Base-by-base conservation (phyloP, 2,113 vertebrate species). In the Gila orcuttii region DNA sequence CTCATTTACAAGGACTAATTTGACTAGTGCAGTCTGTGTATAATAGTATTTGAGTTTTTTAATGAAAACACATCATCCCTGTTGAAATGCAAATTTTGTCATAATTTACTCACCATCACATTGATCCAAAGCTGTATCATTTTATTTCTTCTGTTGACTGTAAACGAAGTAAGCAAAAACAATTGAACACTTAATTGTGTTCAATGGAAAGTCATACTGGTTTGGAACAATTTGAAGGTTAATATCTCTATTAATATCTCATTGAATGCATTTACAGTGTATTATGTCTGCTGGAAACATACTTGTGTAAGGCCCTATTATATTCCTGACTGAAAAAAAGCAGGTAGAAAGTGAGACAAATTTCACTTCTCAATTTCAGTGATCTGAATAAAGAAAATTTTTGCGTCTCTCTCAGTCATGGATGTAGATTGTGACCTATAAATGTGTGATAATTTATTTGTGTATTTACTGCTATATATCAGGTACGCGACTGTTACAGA, bases 351-450 rank as follows among this genome's bases (percentile, higher is more conserved):
- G 85, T 59, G 75, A 88, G 59, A 89, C 55, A 82, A 91, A 88
- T 91, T 91, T 92, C 89, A 91, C 87, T 90, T 92, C 90, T 91
- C 84, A 31, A 80, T 91, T 92, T 88, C 47, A 88, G 88, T 82
- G 79, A 90, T 90, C 85, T 87, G 77, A 87, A 87, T 68, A 83
- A 82, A 86, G 57, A 79, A 21, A 55, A 68, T 59, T 79, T 15
- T 83, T 68, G 21, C 36, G 60, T 50, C 73, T 33, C n/a, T 50
- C 55, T 82, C 50, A 71, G 59, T 62, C 52, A 19, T 73, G 11
- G 77, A 23, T 36, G 21, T 62, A 13, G 21, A 82, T 50, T 79
- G 3, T 50, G 52, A 64, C 28, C 50, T 69, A 62, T 36, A 60
- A 36, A 79, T 57, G 33, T 25, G 3, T 12, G 23, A 88, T 60